phyloP scores from a whole-genome alignment of 2,113 vertebrate species.

The Serinus canaria region DNA sequence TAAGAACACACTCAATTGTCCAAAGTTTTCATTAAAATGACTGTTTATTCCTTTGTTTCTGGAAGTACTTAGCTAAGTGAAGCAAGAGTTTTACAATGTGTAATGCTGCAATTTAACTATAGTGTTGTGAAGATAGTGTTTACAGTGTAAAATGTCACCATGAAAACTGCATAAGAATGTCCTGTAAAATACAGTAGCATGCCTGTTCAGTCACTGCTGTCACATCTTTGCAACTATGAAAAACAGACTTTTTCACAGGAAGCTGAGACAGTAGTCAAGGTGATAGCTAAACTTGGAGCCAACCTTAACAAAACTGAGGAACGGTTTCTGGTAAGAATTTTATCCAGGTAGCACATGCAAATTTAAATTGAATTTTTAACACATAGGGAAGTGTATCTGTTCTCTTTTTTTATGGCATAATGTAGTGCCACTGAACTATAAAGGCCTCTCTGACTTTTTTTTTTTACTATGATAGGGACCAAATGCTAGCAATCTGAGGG shows the following conservation, averaged over 20 bases:
- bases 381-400: not conserved
- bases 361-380: not conserved
- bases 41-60: constrained; percentile 1
- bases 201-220: constrained; percentile 25
- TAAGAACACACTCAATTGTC: not conserved
- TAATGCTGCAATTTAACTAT: constrained; percentile 43
- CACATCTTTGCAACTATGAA: not conserved
- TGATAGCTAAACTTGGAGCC: not conserved
- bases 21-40: not conserved
- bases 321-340: not conserved
- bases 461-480: not conserved
- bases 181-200: constrained; percentile 29
- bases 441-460: not conserved
- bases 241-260: not conserved
- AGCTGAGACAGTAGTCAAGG: not conserved
- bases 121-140: constrained; percentile 44
- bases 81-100: not conserved
- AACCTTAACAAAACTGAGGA: not conserved
- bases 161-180: not conserved
- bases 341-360: not conserved
- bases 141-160: constrained; percentile 13
- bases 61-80: constrained; percentile 29
- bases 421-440: not conserved
- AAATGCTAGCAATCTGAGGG: constrained; percentile 32
- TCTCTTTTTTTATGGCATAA: not conserved